These are phyloP conservation scores for Polyodon spathula DNA, from an alignment of 2,113 vertebrate species.

Conservation along the genomic window DNA sequence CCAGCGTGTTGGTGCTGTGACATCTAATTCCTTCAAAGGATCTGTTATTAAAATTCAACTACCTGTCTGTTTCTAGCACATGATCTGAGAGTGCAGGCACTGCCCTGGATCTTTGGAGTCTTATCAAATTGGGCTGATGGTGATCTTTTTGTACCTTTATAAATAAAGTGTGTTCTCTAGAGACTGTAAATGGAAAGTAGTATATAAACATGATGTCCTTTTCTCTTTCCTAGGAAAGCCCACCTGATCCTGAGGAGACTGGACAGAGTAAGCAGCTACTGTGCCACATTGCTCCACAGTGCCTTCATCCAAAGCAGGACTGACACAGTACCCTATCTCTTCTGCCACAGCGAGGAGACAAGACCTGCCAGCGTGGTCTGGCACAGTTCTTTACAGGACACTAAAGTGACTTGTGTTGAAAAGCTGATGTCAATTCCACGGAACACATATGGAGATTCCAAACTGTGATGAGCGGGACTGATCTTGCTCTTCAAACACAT, in stretches of 20 bases:
- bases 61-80: too few relatives aligned
- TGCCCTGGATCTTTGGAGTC: too few relatives aligned
- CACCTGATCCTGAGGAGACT: conserved; percentile 63
- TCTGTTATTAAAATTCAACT: too few relatives aligned
- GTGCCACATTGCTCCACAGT: conserved; percentile 54
- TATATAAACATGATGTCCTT: too few relatives aligned
- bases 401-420: conserved; percentile 79
- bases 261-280: conserved; percentile 64
- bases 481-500: not conserved
- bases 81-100: too few relatives aligned
- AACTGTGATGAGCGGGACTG: conserved; percentile 77
- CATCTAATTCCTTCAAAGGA: too few relatives aligned
- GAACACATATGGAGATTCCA: conserved; percentile 89
- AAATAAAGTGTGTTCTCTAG: too few relatives aligned
- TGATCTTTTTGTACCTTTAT: too few relatives aligned
- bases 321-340: conserved; percentile 82
- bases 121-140: too few relatives aligned
- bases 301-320: conserved; percentile 72
- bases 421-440: conserved; percentile 90
- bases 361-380: conserved; percentile 66
- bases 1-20: too few relatives aligned
- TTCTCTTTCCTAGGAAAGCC: conserved; percentile 54
- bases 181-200: too few relatives aligned
- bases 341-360: conserved; percentile 79
- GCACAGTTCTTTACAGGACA: conserved; percentile 84